These are phyloP conservation scores for Pseudochirops cupreus DNA, from an alignment of 2,797 vertebrate species.

Conservation along the genomic window DNA sequence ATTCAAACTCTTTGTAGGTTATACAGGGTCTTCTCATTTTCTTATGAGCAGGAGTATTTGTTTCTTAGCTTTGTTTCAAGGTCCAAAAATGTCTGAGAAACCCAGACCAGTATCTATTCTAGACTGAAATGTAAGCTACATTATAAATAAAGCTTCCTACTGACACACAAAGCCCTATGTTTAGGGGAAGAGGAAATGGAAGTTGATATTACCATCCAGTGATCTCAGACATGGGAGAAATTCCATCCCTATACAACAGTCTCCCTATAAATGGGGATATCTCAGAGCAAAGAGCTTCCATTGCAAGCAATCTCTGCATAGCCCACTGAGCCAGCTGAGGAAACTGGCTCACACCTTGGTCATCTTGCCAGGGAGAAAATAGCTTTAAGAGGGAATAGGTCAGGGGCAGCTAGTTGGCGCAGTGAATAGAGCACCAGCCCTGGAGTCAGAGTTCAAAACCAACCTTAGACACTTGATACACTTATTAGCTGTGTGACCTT, in stretches of 20 bases:
- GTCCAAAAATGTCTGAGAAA: not conserved
- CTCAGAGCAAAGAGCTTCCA: not conserved
- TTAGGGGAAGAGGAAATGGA: not conserved
- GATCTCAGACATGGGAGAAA: not conserved
- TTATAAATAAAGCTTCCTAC: not conserved
- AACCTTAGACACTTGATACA: too few relatives aligned
- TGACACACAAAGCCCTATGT: rapidly evolving
- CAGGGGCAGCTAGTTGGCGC: too few relatives aligned
- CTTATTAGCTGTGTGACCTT: too few relatives aligned
- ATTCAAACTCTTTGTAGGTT: not conserved
- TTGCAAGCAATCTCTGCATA: not conserved
- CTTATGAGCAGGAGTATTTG: not conserved
- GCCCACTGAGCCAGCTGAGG: not conserved
- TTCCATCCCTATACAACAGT: not conserved
- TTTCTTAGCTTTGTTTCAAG: not conserved
- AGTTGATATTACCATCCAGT: not conserved
- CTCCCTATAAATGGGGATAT: not conserved
- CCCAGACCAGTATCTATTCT: not conserved
- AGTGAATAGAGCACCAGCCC: too few relatives aligned
- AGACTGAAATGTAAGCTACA: not conserved
- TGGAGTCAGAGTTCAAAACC: too few relatives aligned
- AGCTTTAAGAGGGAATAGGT: not conserved
- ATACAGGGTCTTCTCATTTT: not conserved
- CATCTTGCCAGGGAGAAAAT: not conserved
- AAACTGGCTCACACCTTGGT: not conserved